Conservation (phyloP, 2,888 invertebrate genomes). For the Lasioglossum figueresi region DNA sequence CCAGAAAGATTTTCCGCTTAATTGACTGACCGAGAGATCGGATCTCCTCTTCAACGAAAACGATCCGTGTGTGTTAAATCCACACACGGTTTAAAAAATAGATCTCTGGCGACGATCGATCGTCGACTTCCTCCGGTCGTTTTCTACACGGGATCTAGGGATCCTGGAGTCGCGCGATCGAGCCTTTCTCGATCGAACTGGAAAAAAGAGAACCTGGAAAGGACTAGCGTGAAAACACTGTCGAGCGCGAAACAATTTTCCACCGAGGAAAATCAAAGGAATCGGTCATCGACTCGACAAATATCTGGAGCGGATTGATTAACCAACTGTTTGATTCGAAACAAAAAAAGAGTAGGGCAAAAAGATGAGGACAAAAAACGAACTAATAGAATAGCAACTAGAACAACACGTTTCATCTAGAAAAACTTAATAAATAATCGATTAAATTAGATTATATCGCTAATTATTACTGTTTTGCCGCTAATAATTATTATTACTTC, state of each 20-base stretch:
- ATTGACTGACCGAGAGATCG: conserved; percentile 51
- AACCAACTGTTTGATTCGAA: neutral
- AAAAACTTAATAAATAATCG: conserved; percentile 83
- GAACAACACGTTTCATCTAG: conserved; percentile 77
- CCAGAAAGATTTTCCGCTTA: conserved; percentile 21
- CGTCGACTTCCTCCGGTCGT: neutral
- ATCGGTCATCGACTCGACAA: neutral
- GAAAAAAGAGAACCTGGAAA: conserved; percentile 5
- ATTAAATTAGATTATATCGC: conserved; percentile 84
- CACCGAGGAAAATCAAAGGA: neutral
- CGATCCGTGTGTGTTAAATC: neutral
- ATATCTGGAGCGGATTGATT: neutral
- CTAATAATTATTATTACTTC: conserved; percentile 78
- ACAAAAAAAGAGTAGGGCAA: neutral
- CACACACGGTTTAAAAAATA: conserved; percentile 36
- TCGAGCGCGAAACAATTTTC: conserved; percentile 6
- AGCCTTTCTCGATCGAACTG: neutral
- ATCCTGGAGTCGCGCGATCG: conserved; percentile 17
- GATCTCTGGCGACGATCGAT: conserved; percentile 15
- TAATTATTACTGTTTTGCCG: conserved; percentile 78
- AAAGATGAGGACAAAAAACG: conserved; percentile 15
- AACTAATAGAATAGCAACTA: conserved; percentile 74
- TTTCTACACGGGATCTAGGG: conserved; percentile 3
- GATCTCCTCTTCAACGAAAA: conserved; percentile 4
- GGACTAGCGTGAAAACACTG: conserved; percentile 52